phyloP scores from a whole-genome alignment of 2,113 vertebrate genomes.

The Lampris incognitus region DNA sequence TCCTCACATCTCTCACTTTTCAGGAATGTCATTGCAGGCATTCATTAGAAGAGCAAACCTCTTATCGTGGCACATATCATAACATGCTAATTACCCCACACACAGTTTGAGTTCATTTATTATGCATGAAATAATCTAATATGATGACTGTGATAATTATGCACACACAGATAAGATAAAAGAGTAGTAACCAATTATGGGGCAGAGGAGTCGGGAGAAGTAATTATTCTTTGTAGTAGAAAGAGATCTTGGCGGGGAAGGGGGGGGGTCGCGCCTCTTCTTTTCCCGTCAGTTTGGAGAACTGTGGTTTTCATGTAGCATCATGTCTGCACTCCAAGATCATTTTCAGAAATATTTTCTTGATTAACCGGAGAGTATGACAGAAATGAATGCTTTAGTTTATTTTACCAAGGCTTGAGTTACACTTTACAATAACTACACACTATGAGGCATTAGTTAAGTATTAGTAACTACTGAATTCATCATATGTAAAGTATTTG shows the following conservation, averaged over 20 bases:
- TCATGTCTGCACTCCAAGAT: slow-evolving; percentile 41
- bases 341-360: slow-evolving; percentile 34
- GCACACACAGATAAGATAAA: slow-evolving; percentile 81
- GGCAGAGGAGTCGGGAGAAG: slow-evolving; percentile 70
- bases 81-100: slow-evolving; percentile 80
- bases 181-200: slow-evolving; percentile 79
- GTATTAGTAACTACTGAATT: too few relatives aligned
- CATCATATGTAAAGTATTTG: too few relatives aligned
- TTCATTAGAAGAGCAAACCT: slow-evolving; percentile 48
- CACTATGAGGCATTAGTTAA: too few relatives aligned
- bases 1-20: slow-evolving; percentile 48
- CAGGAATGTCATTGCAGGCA: slow-evolving; percentile 59
- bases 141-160: slow-evolving; percentile 82
- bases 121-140: slow-evolving; percentile 83
- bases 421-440: too few relatives aligned
- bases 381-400: slow-evolving; percentile 20
- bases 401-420: not conserved
- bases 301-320: slow-evolving; percentile 59
- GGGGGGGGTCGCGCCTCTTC: slow-evolving; percentile 22
- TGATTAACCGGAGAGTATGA: slow-evolving; percentile 25
- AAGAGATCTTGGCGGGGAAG: slow-evolving; percentile 56
- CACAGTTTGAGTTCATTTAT: slow-evolving; percentile 81
- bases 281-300: slow-evolving; percentile 26
- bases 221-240: slow-evolving; percentile 81
- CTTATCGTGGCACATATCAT: slow-evolving; percentile 69